These are phyloP conservation scores for Damaliscus lunatus DNA, from an alignment of 2,113 vertebrate species.

Conservation along the genomic window DNA sequence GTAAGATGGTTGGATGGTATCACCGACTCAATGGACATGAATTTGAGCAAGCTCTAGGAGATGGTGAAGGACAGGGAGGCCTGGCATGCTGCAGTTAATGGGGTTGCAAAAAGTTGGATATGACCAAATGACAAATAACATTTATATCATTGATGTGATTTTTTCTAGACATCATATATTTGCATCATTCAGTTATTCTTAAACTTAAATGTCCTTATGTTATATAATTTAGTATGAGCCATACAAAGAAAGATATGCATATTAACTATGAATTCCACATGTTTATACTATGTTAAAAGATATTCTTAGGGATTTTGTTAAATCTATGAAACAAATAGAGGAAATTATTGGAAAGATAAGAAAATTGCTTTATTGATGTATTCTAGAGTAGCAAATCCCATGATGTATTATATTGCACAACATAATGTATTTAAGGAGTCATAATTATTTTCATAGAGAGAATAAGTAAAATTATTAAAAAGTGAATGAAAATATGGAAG, in stretches of 20 bases:
- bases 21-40: background rate
- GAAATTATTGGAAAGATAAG: background rate
- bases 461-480: background rate
- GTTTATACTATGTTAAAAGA: background rate
- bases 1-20: background rate
- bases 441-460: background rate
- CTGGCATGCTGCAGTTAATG: background rate
- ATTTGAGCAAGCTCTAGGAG: background rate
- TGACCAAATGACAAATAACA: background rate
- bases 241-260: background rate
- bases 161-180: background rate
- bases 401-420: background rate
- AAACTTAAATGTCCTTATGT: background rate
- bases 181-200: background rate
- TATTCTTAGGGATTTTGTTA: background rate
- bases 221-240: background rate
- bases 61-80: background rate
- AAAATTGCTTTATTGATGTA: background rate
- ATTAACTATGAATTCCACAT: background rate
- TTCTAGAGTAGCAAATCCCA: background rate
- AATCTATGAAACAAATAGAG: background rate
- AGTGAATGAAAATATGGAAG: background rate
- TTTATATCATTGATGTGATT: background rate
- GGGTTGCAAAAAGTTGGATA: rapidly evolving
- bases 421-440: background rate